These are phyloP conservation scores for Drosophila sucinea DNA, from an alignment of 1,140 invertebrate genomes.

Conservation along the genomic window DNA sequence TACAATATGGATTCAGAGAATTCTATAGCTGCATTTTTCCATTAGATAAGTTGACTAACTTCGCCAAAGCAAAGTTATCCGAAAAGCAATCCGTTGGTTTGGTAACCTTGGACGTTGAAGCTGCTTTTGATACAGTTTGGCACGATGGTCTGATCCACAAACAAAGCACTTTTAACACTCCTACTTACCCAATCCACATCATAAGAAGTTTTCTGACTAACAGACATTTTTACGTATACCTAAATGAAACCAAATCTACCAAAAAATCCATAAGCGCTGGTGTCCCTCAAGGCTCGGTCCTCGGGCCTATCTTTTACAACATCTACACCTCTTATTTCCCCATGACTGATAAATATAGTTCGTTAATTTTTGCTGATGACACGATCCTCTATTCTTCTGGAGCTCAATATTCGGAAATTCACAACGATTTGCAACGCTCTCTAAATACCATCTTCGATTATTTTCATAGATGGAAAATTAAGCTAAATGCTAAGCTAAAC, in stretches of 20 bases:
- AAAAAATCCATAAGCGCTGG: slow-evolving; percentile 5
- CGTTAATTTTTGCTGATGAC: slow-evolving; percentile 7
- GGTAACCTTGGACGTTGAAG: slow-evolving; percentile 11
- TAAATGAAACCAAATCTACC: background rate
- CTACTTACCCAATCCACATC: background rate
- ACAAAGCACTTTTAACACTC: background rate
- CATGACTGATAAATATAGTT: background rate
- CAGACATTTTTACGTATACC: background rate
- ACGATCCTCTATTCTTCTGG: background rate
- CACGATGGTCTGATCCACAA: background rate
- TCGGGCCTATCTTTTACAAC: slow-evolving; percentile 6
- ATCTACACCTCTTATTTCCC: slow-evolving; percentile 17
- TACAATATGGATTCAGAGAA: background rate
- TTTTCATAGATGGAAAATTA: slow-evolving; percentile 8
- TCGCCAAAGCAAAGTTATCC: background rate
- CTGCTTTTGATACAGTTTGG: background rate
- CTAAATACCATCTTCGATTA: background rate
- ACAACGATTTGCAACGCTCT: slow-evolving; percentile 2
- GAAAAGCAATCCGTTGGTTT: slow-evolving; percentile 1
- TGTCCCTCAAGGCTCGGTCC: slow-evolving; percentile 11
- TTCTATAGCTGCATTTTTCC: background rate
- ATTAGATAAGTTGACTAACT: background rate
- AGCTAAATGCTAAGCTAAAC: slow-evolving; percentile 19
- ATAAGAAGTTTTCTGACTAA: slow-evolving; percentile 4
- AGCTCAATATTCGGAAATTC: background rate